Conservation (phyloP, 2,888 invertebrate species). For the Poecilus cupreus region DNA sequence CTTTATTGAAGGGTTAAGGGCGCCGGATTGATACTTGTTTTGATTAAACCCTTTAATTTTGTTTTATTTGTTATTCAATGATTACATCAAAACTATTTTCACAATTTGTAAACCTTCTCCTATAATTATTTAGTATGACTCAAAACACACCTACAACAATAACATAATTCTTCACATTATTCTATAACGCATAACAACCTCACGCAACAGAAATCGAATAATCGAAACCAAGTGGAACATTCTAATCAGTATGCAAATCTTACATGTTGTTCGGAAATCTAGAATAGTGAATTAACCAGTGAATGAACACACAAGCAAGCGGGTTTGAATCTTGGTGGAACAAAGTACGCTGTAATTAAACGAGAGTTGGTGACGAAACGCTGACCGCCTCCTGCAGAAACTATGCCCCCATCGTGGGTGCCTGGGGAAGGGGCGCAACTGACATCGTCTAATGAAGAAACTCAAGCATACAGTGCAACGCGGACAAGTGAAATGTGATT, state of each 20-base stretch:
- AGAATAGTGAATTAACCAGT: slow-evolving; percentile 18
- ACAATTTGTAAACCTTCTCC: too few species aligned
- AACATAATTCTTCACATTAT: too few species aligned
- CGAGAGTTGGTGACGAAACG: slow-evolving; percentile 51
- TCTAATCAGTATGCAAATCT: slow-evolving; percentile 15
- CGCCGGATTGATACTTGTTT: too few species aligned
- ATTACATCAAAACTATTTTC: too few species aligned
- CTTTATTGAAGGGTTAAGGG: too few species aligned
- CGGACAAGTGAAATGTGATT: slow-evolving; percentile 14
- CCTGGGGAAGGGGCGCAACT: background rate
- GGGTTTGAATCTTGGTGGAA: slow-evolving; percentile 51
- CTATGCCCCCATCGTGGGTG: slow-evolving; percentile 4
- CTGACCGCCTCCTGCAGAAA: background rate
- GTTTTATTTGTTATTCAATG: too few species aligned
- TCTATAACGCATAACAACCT: too few species aligned
- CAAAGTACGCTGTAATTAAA: slow-evolving; percentile 51
- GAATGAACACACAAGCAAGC: background rate
- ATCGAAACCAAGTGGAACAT: slow-evolving; percentile 14
- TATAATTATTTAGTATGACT: too few species aligned
- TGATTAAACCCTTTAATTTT: too few species aligned
- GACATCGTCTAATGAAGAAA: slow-evolving; percentile 43
- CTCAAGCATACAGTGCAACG: slow-evolving; percentile 37
- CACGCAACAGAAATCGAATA: background rate
- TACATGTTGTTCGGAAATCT: background rate
- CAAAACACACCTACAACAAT: too few species aligned